Conservation (phyloP, 2,888 invertebrate species). For the Oscheius sp. region DNA sequence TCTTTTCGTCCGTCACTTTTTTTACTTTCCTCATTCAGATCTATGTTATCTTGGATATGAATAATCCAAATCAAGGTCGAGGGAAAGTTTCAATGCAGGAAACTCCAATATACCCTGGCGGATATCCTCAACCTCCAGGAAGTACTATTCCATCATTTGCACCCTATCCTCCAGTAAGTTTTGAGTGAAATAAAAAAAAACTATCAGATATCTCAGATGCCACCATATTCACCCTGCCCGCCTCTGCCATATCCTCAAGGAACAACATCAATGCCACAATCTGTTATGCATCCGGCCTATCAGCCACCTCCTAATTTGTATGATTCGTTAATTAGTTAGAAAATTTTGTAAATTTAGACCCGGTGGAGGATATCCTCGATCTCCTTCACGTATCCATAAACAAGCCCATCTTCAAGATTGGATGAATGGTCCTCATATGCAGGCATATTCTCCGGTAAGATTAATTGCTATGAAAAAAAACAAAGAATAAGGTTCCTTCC, state of each 20-base stretch:
- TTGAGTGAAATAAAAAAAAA: not conserved
- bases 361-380: slow-evolving; percentile 13
- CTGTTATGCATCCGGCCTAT: slow-evolving; percentile 13
- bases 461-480: too few relatives aligned
- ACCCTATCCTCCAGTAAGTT: not conserved
- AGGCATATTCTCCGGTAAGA: not conserved
- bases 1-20: too few relatives aligned
- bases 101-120: too few relatives aligned
- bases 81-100: too few relatives aligned
- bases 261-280: not conserved
- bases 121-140: not conserved
- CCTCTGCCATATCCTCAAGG: too few relatives aligned
- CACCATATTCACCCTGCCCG: slow-evolving; percentile 8
- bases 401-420: slow-evolving; percentile 7
- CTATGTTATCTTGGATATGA: too few relatives aligned
- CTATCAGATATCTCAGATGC: not conserved
- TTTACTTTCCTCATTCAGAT: too few relatives aligned
- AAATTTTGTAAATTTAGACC: not conserved
- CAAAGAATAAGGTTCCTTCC: slow-evolving; percentile 2
- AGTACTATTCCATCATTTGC: not conserved
- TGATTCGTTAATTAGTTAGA: not conserved
- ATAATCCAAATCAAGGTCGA: too few relatives aligned
- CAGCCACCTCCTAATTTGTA: slow-evolving; percentile 16
- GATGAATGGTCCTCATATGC: slow-evolving; percentile 9
- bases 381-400: slow-evolving; percentile 6